phyloP scores from a whole-genome alignment of 2,113 vertebrate genomes.

The Ceuthmochares aereus region DNA sequence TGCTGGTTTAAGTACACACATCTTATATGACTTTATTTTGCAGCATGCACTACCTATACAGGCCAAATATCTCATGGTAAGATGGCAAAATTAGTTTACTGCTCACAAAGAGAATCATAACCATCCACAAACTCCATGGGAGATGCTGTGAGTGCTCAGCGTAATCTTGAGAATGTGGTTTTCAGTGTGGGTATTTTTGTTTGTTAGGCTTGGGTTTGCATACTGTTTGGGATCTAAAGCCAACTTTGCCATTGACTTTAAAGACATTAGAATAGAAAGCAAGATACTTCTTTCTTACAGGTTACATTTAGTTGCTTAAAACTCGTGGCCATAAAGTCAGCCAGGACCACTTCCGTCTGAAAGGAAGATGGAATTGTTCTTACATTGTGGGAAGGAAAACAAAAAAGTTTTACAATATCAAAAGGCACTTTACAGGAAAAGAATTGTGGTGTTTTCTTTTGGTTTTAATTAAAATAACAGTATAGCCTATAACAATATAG shows the following conservation, averaged over 20 bases:
- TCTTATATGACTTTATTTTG: not conserved
- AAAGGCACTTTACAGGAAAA: not conserved
- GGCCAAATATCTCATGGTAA: not conserved
- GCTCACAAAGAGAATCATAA: not conserved
- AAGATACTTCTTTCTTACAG: not conserved
- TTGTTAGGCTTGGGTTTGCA: not conserved
- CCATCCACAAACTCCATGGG: accelerated
- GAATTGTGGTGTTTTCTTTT: not conserved
- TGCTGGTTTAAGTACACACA: not conserved
- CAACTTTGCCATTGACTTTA: not conserved
- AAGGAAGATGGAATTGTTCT: not conserved
- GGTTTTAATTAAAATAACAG: not conserved
- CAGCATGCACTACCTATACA: not conserved
- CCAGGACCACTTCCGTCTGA: not conserved
- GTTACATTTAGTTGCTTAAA: not conserved
- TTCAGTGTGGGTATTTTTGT: not conserved
- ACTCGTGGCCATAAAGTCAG: not conserved
- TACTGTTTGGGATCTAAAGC: not conserved
- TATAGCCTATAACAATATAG: not conserved
- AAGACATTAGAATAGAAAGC: not conserved
- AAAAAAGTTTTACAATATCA: not conserved
- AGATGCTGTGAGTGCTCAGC: not conserved
- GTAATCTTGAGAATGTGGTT: not conserved
- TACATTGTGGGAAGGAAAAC: accelerated
- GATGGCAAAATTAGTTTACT: not conserved